A percentile compares a stretch with the other conserved stretches of the same genome.
These are phyloP conservation scores for Leucoma salicis DNA, from an alignment of 2,888 invertebrate genomes.

Conservation along the genomic window DNA sequence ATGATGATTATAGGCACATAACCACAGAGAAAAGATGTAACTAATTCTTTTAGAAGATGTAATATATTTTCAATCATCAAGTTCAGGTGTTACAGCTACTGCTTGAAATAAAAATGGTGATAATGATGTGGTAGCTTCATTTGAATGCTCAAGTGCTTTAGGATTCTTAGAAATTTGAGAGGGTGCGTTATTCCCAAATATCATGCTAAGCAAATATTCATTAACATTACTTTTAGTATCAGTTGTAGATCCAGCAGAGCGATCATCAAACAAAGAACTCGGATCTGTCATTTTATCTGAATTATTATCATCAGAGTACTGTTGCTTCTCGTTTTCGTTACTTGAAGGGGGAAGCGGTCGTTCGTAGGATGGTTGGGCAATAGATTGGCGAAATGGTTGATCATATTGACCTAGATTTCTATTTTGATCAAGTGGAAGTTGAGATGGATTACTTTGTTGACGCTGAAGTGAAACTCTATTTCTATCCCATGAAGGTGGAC, in stretches of 20 bases:
- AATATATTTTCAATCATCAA: not conserved
- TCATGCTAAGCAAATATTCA: constrained; percentile 20
- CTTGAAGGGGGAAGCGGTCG: not conserved
- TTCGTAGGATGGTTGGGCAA: not conserved
- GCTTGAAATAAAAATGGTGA: not conserved
- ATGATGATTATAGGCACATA: no score
- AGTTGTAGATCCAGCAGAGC: not conserved
- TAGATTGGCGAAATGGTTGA: not conserved
- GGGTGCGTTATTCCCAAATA: constrained; percentile 16
- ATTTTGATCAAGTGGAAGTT: constrained; percentile 2
- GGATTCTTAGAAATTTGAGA: not conserved
- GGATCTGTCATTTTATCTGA: not conserved
- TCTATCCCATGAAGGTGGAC: not conserved
- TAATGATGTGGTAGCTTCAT: not conserved
- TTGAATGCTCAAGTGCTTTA: constrained; percentile 1
- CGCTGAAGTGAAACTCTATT: not conserved
- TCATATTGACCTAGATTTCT: not conserved
- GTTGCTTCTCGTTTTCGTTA: not conserved
- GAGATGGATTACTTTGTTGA: constrained; percentile 3
- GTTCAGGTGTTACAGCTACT: not conserved
- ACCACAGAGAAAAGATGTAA: no score
- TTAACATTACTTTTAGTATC: constrained; percentile 7
- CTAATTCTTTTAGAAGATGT: no score
- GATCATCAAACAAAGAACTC: not conserved
- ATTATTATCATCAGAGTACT: not conserved